phyloP scores from a whole-genome alignment of 2,113 vertebrate species.

The Gymnobelideus leadbeateri region DNA sequence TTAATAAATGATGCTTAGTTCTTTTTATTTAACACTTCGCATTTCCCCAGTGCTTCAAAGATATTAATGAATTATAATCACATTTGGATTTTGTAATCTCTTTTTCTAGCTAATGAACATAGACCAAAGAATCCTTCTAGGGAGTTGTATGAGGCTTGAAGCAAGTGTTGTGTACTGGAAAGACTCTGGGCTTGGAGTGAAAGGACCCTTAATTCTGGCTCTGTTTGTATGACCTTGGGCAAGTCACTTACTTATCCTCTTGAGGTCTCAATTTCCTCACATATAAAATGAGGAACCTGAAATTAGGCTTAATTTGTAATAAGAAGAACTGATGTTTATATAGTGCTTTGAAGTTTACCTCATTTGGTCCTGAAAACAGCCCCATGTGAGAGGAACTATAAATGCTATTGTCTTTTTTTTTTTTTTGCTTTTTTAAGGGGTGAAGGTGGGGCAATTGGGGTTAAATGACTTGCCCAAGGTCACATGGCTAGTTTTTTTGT shows the following conservation, averaged over 20 bases:
- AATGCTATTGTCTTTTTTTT: neutral
- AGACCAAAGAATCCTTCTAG: neutral
- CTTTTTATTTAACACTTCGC: neutral
- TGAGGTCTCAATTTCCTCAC: neutral
- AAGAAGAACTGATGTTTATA: neutral
- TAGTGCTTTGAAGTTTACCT: neutral
- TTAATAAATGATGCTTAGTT: neutral
- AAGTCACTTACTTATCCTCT: neutral
- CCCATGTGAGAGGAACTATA: neutral
- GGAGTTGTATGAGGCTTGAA: neutral
- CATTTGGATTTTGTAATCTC: neutral
- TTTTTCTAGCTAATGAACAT: neutral
- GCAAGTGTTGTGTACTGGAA: neutral
- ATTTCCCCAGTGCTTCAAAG: neutral
- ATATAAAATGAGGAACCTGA: neutral
- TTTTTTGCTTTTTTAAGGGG: too few species aligned
- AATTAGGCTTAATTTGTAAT: neutral
- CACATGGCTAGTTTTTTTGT: neutral
- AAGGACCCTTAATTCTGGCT: neutral
- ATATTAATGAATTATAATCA: neutral
- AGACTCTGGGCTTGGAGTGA: neutral
- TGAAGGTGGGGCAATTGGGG: too few species aligned
- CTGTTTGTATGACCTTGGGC: neutral
- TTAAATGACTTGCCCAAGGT: neutral
- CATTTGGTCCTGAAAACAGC: neutral